These are phyloP conservation scores for Apantesis nais DNA, from an alignment of 2,888 invertebrate species.

Conservation along the genomic window DNA sequence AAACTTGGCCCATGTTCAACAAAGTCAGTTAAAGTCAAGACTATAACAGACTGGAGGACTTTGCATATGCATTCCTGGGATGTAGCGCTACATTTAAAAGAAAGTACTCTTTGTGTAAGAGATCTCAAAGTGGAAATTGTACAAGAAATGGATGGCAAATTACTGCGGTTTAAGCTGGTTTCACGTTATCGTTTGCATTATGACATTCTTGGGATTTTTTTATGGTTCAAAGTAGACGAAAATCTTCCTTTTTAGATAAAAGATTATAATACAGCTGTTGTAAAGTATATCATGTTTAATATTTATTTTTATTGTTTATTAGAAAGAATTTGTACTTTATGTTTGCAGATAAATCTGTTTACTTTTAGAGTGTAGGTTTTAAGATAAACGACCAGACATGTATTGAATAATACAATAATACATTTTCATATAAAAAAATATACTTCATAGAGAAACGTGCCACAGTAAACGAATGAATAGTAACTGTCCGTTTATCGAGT, in stretches of 20 bases:
- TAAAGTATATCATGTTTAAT: background rate
- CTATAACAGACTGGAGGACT: conserved; percentile 32
- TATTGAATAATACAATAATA: no score
- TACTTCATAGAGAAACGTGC: no score
- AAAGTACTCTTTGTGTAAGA: background rate
- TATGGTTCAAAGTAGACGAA: background rate
- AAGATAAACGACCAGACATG: no score
- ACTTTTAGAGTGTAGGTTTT: background rate
- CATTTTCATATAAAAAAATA: no score
- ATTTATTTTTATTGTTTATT: no score
- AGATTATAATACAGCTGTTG: background rate
- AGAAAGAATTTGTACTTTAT: background rate
- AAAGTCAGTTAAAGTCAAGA: conserved; percentile 54
- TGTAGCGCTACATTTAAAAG: conserved; percentile 12
- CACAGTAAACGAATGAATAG: no score
- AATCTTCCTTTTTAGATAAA: background rate
- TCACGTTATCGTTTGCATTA: conserved; percentile 9
- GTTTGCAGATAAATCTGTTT: background rate
- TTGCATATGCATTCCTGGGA: conserved; percentile 30
- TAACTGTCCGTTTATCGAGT: no score
- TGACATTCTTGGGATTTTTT: conserved; percentile 14
- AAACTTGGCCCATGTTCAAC: conserved; percentile 64
- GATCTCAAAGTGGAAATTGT: conserved; percentile 3
- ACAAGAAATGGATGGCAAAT: conserved; percentile 6
- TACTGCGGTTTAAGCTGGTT: conserved; percentile 8